These are phyloP conservation scores for Trisateles emortualis DNA, from an alignment of 2,888 invertebrate species.

Conservation along the genomic window DNA sequence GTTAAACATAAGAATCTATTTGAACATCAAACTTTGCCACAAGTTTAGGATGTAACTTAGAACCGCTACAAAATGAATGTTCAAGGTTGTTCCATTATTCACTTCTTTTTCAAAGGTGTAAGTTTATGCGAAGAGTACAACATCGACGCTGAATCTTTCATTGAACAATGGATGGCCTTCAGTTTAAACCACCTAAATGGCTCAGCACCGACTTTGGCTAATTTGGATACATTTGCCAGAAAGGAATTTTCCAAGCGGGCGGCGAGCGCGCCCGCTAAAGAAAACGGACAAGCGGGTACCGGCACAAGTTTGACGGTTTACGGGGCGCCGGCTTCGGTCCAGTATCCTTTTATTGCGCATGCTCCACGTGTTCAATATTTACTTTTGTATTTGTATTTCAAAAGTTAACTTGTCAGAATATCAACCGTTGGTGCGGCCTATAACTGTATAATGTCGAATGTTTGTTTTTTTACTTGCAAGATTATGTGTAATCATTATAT, in stretches of 20 bases:
- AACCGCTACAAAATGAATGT: conserved; percentile 69
- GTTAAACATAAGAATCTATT: conserved; percentile 26
- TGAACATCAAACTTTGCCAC: conserved; percentile 26
- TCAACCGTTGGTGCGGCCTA: conserved; percentile 11
- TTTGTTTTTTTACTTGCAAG: conserved; percentile 29
- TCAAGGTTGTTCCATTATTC: conserved; percentile 81
- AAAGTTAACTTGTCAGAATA: conserved; percentile 12
- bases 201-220: conserved; percentile 87
- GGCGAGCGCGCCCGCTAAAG: conserved; percentile 69
- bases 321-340: conserved; percentile 62
- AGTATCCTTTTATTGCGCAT: conserved; percentile 78
- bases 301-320: conserved; percentile 76
- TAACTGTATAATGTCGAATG: conserved; percentile 30
- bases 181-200: conserved; percentile 89
- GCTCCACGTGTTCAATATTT: conserved; percentile 68
- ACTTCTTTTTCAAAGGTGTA: conserved; percentile 82
- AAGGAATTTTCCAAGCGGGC: conserved; percentile 88
- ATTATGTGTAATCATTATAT: conserved; percentile 22
- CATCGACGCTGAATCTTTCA: conserved; percentile 90
- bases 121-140: conserved; percentile 89
- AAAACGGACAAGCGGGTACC: conserved; percentile 70
- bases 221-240: conserved; percentile 88
- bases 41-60: conserved; percentile 33
- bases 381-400: conserved; percentile 30
- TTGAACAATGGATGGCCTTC: conserved; percentile 93